Percentiles rank a stretch among this genome's conserved stretches.
phyloP scores from a whole-genome alignment of 2,888 invertebrate genomes.

The Cloeon dipterum region DNA sequence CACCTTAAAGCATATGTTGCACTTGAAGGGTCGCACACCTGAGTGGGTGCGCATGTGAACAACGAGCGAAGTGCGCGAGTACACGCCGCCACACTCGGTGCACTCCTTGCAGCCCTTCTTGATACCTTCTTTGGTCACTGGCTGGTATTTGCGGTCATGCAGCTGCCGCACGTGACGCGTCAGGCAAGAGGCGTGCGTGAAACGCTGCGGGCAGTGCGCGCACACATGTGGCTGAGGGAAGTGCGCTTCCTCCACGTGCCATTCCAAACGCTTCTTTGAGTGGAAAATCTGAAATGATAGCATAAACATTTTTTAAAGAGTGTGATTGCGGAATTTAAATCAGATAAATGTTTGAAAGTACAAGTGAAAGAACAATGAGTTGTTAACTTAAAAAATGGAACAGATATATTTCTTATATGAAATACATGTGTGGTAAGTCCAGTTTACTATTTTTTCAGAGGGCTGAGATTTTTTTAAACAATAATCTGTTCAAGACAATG shows the following conservation, averaged over 20 bases:
- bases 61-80: slow-evolving; percentile 54
- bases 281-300: slow-evolving; percentile 39
- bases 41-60: slow-evolving; percentile 60
- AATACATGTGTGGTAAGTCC: no score
- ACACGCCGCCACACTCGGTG: slow-evolving; percentile 53
- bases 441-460: no score
- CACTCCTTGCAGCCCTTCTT: slow-evolving; percentile 54
- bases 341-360: no score
- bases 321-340: no score
- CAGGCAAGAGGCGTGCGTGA: slow-evolving; percentile 60
- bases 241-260: slow-evolving; percentile 64
- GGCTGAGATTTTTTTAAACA: no score
- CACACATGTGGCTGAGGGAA: slow-evolving; percentile 63
- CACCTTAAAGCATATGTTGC: slow-evolving; percentile 44
- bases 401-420: no score
- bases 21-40: slow-evolving; percentile 50
- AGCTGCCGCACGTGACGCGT: slow-evolving; percentile 61
- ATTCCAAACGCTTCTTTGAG: slow-evolving; percentile 58
- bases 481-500: no score
- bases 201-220: slow-evolving; percentile 64
- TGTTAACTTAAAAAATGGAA: no score
- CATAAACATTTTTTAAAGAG: no score
- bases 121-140: slow-evolving; percentile 32
- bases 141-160: slow-evolving; percentile 53
- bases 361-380: no score